Conservation (phyloP, 2,888 invertebrate species). For the Idaea dimidiata region DNA sequence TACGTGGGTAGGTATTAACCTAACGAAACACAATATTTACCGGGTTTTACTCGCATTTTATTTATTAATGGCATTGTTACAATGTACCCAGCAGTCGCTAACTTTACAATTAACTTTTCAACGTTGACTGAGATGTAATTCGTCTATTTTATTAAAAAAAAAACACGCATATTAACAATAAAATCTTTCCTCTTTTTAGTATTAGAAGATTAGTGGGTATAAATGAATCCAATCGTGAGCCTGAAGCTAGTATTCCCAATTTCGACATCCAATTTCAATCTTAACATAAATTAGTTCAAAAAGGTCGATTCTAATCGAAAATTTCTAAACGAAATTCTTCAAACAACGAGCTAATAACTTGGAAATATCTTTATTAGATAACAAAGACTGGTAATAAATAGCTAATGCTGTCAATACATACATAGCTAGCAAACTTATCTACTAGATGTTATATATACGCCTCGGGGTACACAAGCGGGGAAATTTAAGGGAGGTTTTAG, state of each 20-base stretch:
- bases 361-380: constrained; percentile 45
- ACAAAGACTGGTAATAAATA: constrained; percentile 76
- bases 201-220: too few species aligned
- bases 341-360: not conserved
- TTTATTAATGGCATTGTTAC: too few species aligned
- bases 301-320: not conserved
- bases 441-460: constrained; percentile 76
- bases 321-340: not conserved
- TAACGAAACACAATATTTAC: too few species aligned
- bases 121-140: too few species aligned
- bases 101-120: too few species aligned
- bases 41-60: too few species aligned
- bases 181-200: too few species aligned
- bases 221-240: not conserved
- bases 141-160: too few species aligned
- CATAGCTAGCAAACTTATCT: constrained; percentile 67
- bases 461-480: constrained; percentile 66
- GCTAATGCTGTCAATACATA: constrained; percentile 74
- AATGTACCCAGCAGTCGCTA: too few species aligned
- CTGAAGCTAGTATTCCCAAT: not conserved
- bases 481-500: constrained; percentile 33
- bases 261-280: not conserved
- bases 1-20: too few species aligned
- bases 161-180: too few species aligned
- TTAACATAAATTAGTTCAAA: not conserved